Percentiles rank a stretch among this genome's conserved stretches.
phyloP scores from a whole-genome alignment of 2,797 vertebrate genomes.

The Melanotaenia maccullochi region DNA sequence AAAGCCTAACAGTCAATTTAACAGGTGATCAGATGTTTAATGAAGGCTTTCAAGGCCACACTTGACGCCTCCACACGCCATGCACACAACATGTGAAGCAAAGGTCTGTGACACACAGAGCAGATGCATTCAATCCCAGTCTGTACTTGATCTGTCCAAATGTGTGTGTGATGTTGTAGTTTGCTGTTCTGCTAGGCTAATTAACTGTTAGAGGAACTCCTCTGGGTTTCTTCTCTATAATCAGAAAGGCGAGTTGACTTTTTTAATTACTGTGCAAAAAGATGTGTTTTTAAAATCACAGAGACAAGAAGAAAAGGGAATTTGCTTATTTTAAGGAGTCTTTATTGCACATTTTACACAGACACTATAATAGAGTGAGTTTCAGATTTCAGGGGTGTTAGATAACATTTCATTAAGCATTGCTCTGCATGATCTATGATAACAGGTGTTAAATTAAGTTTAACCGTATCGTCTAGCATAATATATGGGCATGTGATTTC shows the following conservation, averaged over 20 bases:
- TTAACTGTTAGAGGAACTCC: conserved; percentile 36
- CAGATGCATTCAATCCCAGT: conserved; percentile 22
- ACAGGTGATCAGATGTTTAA: conserved; percentile 49
- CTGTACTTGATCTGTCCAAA: conserved; percentile 30
- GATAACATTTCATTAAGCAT: not conserved
- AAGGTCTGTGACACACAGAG: conserved; percentile 6
- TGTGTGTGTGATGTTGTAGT: conserved; percentile 34
- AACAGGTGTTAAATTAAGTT: too few relatives aligned
- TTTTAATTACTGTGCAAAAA: conserved; percentile 27
- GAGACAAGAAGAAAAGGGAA: conserved; percentile 10
- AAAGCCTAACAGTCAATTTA: conserved; percentile 31
- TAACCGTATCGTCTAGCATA: not conserved
- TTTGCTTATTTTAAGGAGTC: not conserved
- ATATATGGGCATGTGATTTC: not conserved
- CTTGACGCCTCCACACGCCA: conserved; percentile 43
- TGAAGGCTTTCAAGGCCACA: conserved; percentile 29
- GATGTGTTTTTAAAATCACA: conserved; percentile 47
- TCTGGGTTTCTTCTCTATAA: conserved; percentile 19
- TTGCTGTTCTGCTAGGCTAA: conserved; percentile 40
- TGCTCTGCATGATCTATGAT: not conserved
- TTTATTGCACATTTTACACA: not conserved
- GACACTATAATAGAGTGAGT: not conserved
- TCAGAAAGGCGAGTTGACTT: conserved; percentile 20
- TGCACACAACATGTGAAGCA: conserved; percentile 7
- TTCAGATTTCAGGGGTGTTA: not conserved